phyloP scores from a whole-genome alignment of 2,888 invertebrate species.

The Barypeithes pellucidus region DNA sequence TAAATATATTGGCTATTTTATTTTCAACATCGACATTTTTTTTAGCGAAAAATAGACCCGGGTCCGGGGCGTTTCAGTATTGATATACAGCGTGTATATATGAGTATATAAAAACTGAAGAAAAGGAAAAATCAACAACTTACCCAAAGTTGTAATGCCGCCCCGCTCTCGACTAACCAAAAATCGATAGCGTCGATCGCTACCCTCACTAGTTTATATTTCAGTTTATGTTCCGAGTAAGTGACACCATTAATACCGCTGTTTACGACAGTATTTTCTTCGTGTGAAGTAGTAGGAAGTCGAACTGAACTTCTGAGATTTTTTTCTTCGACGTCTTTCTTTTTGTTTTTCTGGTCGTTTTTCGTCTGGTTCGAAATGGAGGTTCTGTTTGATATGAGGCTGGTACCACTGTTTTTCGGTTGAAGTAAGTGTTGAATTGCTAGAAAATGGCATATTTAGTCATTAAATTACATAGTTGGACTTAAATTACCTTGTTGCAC shows the following conservation, averaged over 20 bases:
- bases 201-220: slow-evolving; percentile 93
- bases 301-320: slow-evolving; percentile 52
- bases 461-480: not conserved
- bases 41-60: too few species aligned
- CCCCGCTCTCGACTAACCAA: slow-evolving; percentile 91
- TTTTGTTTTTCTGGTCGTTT: slow-evolving; percentile 52
- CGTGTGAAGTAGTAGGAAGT: slow-evolving; percentile 56
- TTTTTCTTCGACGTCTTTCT: slow-evolving; percentile 52
- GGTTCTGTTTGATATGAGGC: slow-evolving; percentile 55
- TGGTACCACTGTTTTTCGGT: slow-evolving; percentile 61
- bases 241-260: slow-evolving; percentile 27
- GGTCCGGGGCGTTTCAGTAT: too few species aligned
- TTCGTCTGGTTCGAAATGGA: slow-evolving; percentile 46
- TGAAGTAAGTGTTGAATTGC: slow-evolving; percentile 60
- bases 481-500: slow-evolving; percentile 60
- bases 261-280: slow-evolving; percentile 55
- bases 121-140: slow-evolving; percentile 43
- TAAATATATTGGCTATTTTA: too few species aligned
- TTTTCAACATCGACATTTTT: too few species aligned
- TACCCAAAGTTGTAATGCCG: slow-evolving; percentile 89
- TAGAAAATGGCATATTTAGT: slow-evolving; percentile 13
- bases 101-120: too few species aligned
- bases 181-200: slow-evolving; percentile 92
- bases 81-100: too few species aligned
- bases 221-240: slow-evolving; percentile 73